phyloP scores from a whole-genome alignment of 2,888 invertebrate species.

The Enchytraeus crypticus region DNA sequence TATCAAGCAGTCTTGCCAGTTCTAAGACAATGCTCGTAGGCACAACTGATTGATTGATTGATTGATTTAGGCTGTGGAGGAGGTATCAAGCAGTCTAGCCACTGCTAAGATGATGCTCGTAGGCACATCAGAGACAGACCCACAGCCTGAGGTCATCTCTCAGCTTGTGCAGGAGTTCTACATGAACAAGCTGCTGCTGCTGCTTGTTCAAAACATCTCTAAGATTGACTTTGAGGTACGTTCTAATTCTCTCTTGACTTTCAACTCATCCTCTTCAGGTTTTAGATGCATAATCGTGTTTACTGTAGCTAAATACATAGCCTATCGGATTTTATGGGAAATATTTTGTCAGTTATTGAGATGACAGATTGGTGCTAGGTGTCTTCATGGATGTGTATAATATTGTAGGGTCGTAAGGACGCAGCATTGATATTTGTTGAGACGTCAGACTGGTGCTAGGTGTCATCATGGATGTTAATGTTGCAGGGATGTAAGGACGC shows the following conservation, averaged over 20 bases:
- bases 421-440: too few relatives aligned
- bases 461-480: too few relatives aligned
- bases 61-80: slow-evolving; percentile 60
- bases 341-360: too few relatives aligned
- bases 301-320: too few relatives aligned
- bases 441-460: too few relatives aligned
- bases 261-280: too few relatives aligned
- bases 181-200: slow-evolving; percentile 79
- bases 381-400: too few relatives aligned
- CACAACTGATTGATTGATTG: too few relatives aligned
- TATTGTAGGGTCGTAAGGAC: too few relatives aligned
- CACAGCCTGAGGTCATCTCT: slow-evolving; percentile 55
- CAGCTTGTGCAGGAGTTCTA: slow-evolving; percentile 76
- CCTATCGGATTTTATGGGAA: too few relatives aligned
- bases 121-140: slow-evolving; percentile 89
- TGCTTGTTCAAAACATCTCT: slow-evolving; percentile 74
- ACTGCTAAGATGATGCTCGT: slow-evolving; percentile 95
- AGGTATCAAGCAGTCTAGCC: slow-evolving; percentile 91
- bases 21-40: slow-evolving; percentile 98
- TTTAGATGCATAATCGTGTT: too few relatives aligned
- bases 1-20: slow-evolving; percentile 86
- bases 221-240: slow-evolving; percentile 66
- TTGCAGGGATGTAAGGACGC: slow-evolving; percentile 99
- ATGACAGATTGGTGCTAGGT: too few relatives aligned
- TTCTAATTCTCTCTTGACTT: not conserved